Percentiles rank a stretch among this genome's conserved stretches.
Evolutionary conservation across 1,140 invertebrate genomes (phyloP).

Genomic region (Saxidomus purpurata): DNA sequence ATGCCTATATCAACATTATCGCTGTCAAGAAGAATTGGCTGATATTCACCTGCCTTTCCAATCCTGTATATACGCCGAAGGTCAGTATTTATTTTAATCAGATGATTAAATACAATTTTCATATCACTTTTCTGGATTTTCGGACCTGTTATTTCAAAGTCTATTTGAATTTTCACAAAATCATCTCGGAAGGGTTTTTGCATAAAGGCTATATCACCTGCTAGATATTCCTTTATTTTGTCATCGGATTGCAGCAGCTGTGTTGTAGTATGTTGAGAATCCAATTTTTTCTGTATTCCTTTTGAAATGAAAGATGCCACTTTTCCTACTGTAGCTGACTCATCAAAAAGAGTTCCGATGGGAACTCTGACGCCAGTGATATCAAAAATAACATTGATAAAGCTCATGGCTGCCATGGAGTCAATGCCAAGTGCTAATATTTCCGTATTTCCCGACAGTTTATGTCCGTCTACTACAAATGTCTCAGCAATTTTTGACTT

Average conservation of each 20-base stretch:
- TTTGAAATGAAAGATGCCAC: background rate
- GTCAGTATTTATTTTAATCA: background rate
- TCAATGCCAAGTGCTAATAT: background rate
- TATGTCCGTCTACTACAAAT: background rate
- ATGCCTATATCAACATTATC: background rate
- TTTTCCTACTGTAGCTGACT: background rate
- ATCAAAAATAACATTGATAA: background rate
- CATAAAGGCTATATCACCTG: background rate
- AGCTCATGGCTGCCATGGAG: conserved; percentile 2
- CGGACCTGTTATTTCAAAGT: background rate
- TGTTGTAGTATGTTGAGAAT: too few relatives aligned
- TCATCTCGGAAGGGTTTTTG: background rate
- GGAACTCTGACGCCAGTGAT: background rate
- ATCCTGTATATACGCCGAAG: background rate
- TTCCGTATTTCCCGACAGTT: background rate
- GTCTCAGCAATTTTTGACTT: background rate
- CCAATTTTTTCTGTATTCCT: too few relatives aligned
- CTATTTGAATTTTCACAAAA: background rate
- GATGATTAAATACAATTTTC: background rate
- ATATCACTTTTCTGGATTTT: background rate
- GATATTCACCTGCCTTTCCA: background rate
- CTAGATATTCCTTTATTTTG: background rate
- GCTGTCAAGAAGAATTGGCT: background rate
- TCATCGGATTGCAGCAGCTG: background rate
- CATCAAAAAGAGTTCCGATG: background rate